Evolutionary conservation across 2,797 vertebrate genomes (phyloP).

Genomic region (Pangasius mekongensis): DNA sequence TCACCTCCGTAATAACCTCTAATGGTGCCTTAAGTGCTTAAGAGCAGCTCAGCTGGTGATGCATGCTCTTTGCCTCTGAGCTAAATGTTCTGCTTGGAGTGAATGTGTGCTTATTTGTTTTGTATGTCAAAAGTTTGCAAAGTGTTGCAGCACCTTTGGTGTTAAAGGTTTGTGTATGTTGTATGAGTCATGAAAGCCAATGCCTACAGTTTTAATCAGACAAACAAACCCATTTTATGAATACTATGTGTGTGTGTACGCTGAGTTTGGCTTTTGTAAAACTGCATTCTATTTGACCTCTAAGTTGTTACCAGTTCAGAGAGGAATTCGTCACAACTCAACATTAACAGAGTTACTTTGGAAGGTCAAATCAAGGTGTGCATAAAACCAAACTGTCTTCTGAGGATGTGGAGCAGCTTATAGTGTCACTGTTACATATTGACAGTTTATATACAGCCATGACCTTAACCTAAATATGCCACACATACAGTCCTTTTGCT

Average conservation of each 20-base stretch:
- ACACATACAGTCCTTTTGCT: not conserved
- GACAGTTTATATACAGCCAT: not conserved
- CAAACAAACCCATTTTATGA: not conserved
- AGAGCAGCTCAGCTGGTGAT: conserved; percentile 13
- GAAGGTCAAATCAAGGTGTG: not conserved
- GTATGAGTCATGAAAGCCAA: not conserved
- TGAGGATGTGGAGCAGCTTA: not conserved
- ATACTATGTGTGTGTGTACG: not conserved
- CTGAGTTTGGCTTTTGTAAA: not conserved
- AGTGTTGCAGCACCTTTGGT: conserved; percentile 4
- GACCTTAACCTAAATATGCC: not conserved
- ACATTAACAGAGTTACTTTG: conserved; percentile 6
- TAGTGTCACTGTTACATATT: not conserved
- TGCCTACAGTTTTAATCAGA: not conserved
- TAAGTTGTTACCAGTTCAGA: not conserved
- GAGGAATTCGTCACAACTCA: not conserved
- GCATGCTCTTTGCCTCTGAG: not conserved
- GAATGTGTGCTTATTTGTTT: not conserved
- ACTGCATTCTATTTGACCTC: conserved; percentile 1
- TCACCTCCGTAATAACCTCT: conserved; percentile 50
- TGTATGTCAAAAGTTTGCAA: conserved; percentile 4
- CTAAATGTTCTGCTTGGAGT: conserved; percentile 8
- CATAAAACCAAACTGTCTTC: not conserved
- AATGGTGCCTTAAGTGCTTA: conserved; percentile 47
- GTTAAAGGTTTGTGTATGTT: conserved; percentile 1